phyloP scores from a whole-genome alignment of 2,888 invertebrate species.

The Xylota sylvarum region DNA sequence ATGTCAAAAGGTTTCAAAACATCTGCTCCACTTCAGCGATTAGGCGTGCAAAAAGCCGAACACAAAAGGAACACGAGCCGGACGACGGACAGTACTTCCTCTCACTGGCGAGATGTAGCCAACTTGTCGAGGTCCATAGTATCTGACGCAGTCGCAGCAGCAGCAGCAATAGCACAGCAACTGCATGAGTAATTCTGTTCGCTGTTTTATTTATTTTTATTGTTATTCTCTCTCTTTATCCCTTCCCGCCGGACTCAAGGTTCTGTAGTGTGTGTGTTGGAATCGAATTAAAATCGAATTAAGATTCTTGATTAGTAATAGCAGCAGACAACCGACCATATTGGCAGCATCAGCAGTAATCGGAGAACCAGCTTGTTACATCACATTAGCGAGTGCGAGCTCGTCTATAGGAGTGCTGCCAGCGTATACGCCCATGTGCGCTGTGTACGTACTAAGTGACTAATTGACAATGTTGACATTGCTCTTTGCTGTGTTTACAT shows the following conservation, averaged over 20 bases:
- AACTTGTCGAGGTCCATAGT: constrained; percentile 42
- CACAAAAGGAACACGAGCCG: neutral
- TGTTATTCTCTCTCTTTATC: constrained; percentile 38
- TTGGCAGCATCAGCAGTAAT: constrained; percentile 24
- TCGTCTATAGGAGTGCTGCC: neutral
- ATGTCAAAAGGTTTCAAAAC: constrained; percentile 55
- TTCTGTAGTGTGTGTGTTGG: constrained; percentile 34
- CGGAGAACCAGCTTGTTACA: constrained; percentile 57
- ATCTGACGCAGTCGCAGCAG: constrained; percentile 27
- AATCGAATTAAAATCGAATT: constrained; percentile 64
- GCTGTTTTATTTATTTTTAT: constrained; percentile 38
- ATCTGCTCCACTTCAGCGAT: constrained; percentile 49
- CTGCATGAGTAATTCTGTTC: constrained; percentile 58
- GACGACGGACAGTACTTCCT: constrained; percentile 14
- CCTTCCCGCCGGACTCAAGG: constrained; percentile 36
- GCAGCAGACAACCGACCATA: no score
- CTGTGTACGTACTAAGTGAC: constrained; percentile 34
- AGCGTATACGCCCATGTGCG: constrained; percentile 44
- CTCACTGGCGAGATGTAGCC: constrained; percentile 31
- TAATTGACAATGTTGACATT: constrained; percentile 73
- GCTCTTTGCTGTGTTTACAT: constrained; percentile 61
- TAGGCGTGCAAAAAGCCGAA: constrained; percentile 28
- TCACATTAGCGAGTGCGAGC: constrained; percentile 38
- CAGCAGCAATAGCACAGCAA: constrained; percentile 24
- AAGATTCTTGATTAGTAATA: constrained; percentile 62